These are phyloP conservation scores for Malurus elegans DNA, from an alignment of 2,113 vertebrate species.

Conservation along the genomic window DNA sequence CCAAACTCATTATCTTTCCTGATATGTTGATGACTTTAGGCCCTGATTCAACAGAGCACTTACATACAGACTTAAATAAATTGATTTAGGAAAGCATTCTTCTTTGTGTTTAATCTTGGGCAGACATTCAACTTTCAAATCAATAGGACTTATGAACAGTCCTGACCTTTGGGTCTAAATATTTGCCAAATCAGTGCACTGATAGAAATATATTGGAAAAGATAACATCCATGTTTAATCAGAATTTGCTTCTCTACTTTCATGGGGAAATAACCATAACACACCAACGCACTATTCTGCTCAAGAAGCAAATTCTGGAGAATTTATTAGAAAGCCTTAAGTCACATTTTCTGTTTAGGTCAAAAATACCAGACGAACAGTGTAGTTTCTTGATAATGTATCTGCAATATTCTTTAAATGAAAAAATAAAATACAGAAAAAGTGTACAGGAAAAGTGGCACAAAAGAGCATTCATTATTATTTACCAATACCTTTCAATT, in stretches of 20 bases:
- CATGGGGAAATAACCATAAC: constrained; percentile 27
- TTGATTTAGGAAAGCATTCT: constrained; percentile 36
- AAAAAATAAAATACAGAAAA: background rate
- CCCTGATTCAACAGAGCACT: constrained; percentile 26
- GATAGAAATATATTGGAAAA: constrained; percentile 44
- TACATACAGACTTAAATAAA: constrained; percentile 24
- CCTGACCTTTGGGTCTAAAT: constrained; percentile 38
- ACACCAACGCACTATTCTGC: constrained; percentile 19
- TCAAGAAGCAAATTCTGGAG: constrained; percentile 19
- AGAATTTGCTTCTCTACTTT: constrained; percentile 29
- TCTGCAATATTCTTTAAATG: background rate
- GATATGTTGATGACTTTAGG: background rate
- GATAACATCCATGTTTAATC: constrained; percentile 36
- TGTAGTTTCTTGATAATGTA: background rate
- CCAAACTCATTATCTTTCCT: background rate
- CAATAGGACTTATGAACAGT: constrained; percentile 6
- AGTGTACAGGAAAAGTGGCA: background rate
- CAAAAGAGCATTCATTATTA: background rate
- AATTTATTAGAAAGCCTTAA: constrained; percentile 26
- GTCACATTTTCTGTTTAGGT: background rate
- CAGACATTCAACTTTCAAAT: constrained; percentile 36
- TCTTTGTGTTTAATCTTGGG: constrained; percentile 20
- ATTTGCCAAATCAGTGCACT: constrained; percentile 47
- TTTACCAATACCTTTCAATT: background rate
- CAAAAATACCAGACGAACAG: background rate